Base-by-base conservation (phyloP, 2,888 invertebrate genomes). In the Tenodera sinensis region DNA sequence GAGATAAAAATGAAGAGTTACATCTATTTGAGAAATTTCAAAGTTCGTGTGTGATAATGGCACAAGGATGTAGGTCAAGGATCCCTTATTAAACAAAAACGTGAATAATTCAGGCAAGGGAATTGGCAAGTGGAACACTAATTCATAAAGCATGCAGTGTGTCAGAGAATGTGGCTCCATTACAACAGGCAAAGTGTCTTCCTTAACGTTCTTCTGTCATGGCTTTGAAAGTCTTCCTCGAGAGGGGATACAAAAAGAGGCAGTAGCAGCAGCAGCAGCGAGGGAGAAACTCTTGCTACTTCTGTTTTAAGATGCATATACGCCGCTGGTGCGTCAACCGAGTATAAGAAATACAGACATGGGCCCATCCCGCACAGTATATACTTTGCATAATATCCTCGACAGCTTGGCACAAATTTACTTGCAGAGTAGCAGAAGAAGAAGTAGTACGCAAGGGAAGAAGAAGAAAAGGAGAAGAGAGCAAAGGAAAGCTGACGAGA, bases 361-460 rank as follows among this genome's bases (percentile, higher is more conserved):
- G 27, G 81, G 81, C 28, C 54, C 86, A 86, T 81, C 86, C 71
- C 27, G 30, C 81, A 86, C 81, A 86, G 71, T 54, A 86, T 86
- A 86, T 28, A 86, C 87, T 90, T 90, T 89, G 90, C 90, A 90
- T 90, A 90, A 90, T 90, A 87, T 88, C 88, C 71, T 84, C 90
- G 89, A 90, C 90, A 90, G 90, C 90, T 90, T 90, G 90, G 90
- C 87, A 83, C 89, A 90, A 90, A 90, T 90, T 90, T 90, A 90
- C 90, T 90, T 89, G 85, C 89, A 84, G 88, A 83, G 54, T 20
- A 71, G 54, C 54, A 71, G 54, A 71, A 71, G 54, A 71, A 71
- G 54, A 20, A 71, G 54, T 20, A 25, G 54, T 20, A 25, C 20
- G 25, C 20, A 25, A 71, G 25, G 54, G 25, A 71, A 25, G 25